These are phyloP conservation scores for Pseudomyrmex pallidus DNA, from an alignment of 1,140 invertebrate species.

Conservation along the genomic window DNA sequence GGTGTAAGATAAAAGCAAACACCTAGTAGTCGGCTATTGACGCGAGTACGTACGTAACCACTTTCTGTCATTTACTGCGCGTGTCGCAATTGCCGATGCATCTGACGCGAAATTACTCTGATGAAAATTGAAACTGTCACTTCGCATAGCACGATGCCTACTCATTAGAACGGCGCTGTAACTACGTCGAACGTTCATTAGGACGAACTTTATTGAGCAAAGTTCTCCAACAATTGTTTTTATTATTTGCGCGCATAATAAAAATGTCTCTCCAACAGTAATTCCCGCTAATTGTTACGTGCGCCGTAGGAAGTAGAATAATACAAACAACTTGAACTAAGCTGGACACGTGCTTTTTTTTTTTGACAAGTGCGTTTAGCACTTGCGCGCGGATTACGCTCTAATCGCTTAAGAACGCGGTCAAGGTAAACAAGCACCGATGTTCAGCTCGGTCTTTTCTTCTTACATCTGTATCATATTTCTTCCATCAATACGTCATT, in stretches of 20 bases:
- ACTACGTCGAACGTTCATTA: neutral
- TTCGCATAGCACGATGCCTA: neutral
- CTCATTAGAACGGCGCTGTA: neutral
- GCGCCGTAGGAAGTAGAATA: too few species aligned
- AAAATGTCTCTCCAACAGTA: too few species aligned
- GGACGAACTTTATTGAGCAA: neutral
- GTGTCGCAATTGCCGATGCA: neutral
- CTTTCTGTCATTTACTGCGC: constrained; percentile 1
- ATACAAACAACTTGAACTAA: too few species aligned
- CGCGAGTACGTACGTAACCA: neutral
- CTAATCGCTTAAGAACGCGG: constrained; percentile 46
- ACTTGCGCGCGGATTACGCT: constrained; percentile 44
- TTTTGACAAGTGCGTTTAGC: neutral
- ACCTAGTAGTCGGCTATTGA: constrained; percentile 39
- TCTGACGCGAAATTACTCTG: constrained; percentile 23
- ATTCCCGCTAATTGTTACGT: too few species aligned
- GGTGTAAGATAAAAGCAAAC: constrained; percentile 39
- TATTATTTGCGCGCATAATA: too few species aligned
- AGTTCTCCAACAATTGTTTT: too few species aligned
- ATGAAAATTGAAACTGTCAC: constrained; percentile 45
- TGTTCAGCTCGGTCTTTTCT: neutral
- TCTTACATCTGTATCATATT: neutral
- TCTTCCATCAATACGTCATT: constrained; percentile 8
- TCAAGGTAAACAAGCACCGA: constrained; percentile 38
- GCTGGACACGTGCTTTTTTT: too few species aligned